These are phyloP conservation scores for Halictus quadricinctus DNA, from an alignment of 2,888 invertebrate genomes.

Conservation along the genomic window DNA sequence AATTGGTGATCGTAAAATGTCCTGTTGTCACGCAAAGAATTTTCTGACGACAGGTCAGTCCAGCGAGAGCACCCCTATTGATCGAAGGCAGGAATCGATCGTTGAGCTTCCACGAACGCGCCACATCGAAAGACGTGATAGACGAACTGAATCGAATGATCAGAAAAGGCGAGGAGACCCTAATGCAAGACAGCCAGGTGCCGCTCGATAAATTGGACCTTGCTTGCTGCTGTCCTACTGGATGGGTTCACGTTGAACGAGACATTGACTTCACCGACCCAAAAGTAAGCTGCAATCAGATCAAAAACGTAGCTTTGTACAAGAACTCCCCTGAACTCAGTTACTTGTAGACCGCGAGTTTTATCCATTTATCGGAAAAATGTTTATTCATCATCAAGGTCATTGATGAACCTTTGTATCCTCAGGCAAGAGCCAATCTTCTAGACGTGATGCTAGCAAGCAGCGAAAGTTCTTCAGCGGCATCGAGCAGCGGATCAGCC, in stretches of 20 bases:
- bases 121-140: constrained; percentile 90
- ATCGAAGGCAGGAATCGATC: constrained; percentile 83
- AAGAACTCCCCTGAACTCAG: too few relatives aligned
- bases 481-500: constrained; percentile 87
- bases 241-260: constrained; percentile 91
- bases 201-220: constrained; percentile 84
- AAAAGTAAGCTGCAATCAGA: constrained; percentile 84
- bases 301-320: too few relatives aligned
- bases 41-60: constrained; percentile 74
- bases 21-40: neutral
- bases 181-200: constrained; percentile 73
- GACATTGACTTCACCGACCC: constrained; percentile 91
- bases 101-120: constrained; percentile 88
- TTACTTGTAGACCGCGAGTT: too few relatives aligned
- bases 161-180: constrained; percentile 84
- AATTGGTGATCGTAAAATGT: neutral
- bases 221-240: constrained; percentile 88
- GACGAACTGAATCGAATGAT: constrained; percentile 89
- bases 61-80: constrained; percentile 76
- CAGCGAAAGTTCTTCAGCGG: constrained; percentile 87
- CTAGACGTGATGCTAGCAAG: constrained; percentile 91
- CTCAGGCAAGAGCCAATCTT: constrained; percentile 89
- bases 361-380: too few relatives aligned
- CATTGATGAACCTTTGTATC: neutral
- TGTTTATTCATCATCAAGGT: neutral